Conservation (phyloP, 2,797 vertebrate species). For the Buphagus erythrorhynchus region DNA sequence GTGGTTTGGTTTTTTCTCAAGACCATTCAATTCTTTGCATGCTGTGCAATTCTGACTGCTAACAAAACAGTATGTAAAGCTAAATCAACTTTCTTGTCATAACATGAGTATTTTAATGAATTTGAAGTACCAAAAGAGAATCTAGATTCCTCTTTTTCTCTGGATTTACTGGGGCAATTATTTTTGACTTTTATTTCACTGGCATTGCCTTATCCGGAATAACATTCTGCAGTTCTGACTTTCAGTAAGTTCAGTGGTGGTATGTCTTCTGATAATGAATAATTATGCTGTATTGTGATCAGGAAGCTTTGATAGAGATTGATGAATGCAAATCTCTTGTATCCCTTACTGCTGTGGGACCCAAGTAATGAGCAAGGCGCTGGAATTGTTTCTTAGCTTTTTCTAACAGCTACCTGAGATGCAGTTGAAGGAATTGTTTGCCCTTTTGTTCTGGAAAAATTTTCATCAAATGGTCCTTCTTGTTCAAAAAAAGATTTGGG, state of each 20-base stretch:
- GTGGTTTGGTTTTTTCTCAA: neutral
- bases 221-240: neutral
- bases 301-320: neutral
- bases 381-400: neutral
- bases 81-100: neutral
- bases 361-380: neutral
- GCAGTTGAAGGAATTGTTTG: neutral
- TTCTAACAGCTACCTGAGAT: neutral
- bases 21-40: neutral
- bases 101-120: neutral
- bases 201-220: neutral
- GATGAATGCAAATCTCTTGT: neutral
- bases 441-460: neutral
- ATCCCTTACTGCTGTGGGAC: neutral
- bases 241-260: neutral
- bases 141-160: neutral
- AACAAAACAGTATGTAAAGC: neutral
- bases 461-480: neutral
- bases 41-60: neutral
- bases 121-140: neutral
- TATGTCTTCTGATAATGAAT: neutral
- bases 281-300: neutral
- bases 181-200: neutral
- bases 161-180: neutral
- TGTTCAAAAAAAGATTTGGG: neutral